Conservation (phyloP, 2,888 invertebrate species). For the Dioctria rufipes region DNA sequence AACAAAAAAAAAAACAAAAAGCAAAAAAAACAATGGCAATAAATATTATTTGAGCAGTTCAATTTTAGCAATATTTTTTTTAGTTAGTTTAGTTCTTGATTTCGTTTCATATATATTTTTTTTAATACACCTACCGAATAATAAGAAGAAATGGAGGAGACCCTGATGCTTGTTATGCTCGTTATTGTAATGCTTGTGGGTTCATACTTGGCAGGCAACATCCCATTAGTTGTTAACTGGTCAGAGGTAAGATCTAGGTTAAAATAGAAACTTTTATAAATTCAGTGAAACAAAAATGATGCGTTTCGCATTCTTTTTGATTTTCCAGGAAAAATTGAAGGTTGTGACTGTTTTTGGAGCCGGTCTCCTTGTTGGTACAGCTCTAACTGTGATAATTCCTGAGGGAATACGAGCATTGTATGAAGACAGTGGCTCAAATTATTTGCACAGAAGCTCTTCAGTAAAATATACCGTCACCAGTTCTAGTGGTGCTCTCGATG, state of each 20-base stretch:
- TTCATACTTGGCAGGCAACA: slow-evolving; percentile 94
- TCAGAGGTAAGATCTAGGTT: slow-evolving; percentile 83
- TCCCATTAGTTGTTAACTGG: slow-evolving; percentile 93
- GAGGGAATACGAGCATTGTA: slow-evolving; percentile 94
- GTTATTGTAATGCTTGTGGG: slow-evolving; percentile 96
- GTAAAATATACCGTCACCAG: slow-evolving; percentile 18
- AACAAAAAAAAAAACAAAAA: too few species aligned
- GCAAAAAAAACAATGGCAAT: too few species aligned
- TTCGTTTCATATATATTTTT: too few species aligned
- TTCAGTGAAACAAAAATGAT: too few species aligned
- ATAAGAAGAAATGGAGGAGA: slow-evolving; percentile 81
- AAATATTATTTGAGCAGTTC: too few species aligned
- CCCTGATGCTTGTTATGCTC: slow-evolving; percentile 84
- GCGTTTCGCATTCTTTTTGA: neutral
- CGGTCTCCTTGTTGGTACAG: slow-evolving; percentile 96
- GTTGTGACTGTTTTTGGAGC: slow-evolving; percentile 96
- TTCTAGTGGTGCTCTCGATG: neutral
- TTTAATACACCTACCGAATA: too few species aligned
- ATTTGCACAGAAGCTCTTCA: neutral
- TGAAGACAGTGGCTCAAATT: slow-evolving; percentile 66
- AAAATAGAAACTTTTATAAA: too few species aligned
- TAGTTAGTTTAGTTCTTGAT: too few species aligned
- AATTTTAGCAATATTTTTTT: too few species aligned
- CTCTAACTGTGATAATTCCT: slow-evolving; percentile 97
- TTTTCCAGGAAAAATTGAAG: slow-evolving; percentile 89